phyloP scores from a whole-genome alignment of 2,888 invertebrate species.

The Dasysyrphus tricinctus region DNA sequence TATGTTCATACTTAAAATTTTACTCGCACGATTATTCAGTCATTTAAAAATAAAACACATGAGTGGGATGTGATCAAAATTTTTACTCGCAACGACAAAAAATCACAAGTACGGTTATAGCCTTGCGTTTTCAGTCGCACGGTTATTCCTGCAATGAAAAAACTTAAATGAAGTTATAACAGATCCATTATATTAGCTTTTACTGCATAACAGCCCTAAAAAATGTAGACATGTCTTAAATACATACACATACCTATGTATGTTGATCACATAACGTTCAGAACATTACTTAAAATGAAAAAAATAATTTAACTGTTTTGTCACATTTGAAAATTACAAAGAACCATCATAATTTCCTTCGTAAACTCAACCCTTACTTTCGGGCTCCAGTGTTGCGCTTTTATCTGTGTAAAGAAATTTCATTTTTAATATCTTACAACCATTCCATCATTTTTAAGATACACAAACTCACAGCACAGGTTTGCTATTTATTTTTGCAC shows the following conservation, averaged over 20 bases:
- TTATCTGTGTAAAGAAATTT: slow-evolving; percentile 32
- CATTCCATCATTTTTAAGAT: slow-evolving; percentile 32
- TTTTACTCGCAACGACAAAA: too few species aligned
- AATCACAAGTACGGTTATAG: too few species aligned
- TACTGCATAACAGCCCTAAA: background rate
- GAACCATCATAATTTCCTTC: background rate
- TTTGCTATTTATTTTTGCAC: slow-evolving; percentile 51
- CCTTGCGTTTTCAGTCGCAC: too few species aligned
- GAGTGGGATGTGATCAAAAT: too few species aligned
- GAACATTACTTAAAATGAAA: background rate
- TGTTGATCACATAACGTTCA: too few species aligned
- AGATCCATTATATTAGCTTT: background rate
- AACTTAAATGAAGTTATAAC: background rate
- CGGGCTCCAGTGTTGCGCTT: slow-evolving; percentile 5
- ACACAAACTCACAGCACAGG: slow-evolving; percentile 7
- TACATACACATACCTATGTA: too few species aligned
- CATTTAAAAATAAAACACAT: too few species aligned
- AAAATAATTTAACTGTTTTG: background rate
- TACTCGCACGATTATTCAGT: too few species aligned
- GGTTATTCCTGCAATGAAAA: too few species aligned
- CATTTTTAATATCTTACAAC: slow-evolving; percentile 63
- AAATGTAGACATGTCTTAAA: background rate
- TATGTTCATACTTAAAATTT: too few species aligned
- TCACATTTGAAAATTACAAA: background rate
- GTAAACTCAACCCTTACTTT: slow-evolving; percentile 18